phyloP scores from a whole-genome alignment of 2,113 vertebrate genomes.

The Arizona elegans region DNA sequence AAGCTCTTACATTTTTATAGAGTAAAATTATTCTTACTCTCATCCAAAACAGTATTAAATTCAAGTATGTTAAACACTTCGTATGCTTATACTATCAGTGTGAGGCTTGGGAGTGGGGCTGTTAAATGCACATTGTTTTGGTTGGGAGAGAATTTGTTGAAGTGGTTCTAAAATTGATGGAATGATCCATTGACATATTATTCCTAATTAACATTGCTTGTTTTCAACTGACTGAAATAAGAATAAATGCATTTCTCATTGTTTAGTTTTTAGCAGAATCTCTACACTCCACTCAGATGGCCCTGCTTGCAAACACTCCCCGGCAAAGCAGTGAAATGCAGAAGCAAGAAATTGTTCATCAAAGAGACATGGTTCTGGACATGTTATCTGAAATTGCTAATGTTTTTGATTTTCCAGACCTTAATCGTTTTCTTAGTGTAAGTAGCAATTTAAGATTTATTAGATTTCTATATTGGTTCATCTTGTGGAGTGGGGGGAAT shows the following conservation, averaged over 20 bases:
- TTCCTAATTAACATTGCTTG: background rate
- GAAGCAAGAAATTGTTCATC: constrained; percentile 83
- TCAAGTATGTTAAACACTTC: background rate
- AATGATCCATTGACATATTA: background rate
- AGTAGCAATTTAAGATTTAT: constrained; percentile 45
- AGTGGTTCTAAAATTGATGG: background rate
- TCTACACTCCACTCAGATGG: constrained; percentile 84
- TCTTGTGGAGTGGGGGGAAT: background rate
- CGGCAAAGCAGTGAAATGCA: constrained; percentile 77
- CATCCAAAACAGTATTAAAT: background rate
- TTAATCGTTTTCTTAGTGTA: constrained; percentile 94
- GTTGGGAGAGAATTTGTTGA: background rate
- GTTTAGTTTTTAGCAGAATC: constrained; percentile 93
- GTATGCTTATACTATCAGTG: background rate
- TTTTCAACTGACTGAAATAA: constrained; percentile 20
- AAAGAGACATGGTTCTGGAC: constrained; percentile 87
- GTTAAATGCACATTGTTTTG: background rate
- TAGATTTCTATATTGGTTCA: background rate
- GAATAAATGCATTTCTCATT: constrained; percentile 35
- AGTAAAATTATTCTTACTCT: background rate
- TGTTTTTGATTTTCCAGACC: constrained; percentile 97
- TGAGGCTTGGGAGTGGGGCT: background rate
- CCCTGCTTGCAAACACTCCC: constrained; percentile 73
- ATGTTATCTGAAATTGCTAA: constrained; percentile 91
- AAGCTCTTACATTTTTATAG: background rate